Percentiles rank a stretch among this genome's conserved stretches.
Conservation (phyloP, 1,140 invertebrate species). For the Caenorhabditis inopinata region DNA sequence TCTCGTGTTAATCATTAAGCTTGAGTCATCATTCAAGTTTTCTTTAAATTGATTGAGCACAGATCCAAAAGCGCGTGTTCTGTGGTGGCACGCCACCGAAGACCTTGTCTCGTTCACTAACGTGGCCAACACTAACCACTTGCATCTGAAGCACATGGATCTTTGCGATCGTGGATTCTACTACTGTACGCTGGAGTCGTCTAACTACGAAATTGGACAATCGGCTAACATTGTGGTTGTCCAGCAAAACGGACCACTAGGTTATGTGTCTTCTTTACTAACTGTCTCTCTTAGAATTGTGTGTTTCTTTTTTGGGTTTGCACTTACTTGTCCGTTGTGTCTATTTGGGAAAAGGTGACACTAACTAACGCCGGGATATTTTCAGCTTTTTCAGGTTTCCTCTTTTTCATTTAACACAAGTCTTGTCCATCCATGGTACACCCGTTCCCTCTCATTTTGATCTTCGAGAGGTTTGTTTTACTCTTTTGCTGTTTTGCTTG, state of each 20-base stretch:
- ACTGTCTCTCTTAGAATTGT: neutral
- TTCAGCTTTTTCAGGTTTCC: no score
- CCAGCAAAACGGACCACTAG: conserved; percentile 14
- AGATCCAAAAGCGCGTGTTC: conserved; percentile 33
- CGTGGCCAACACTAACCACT: neutral
- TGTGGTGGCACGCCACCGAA: conserved; percentile 36
- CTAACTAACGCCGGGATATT: conserved; percentile 26
- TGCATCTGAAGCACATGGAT: neutral
- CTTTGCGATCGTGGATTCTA: conserved; percentile 31
- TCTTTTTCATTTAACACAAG: no score
- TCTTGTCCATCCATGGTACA: no score
- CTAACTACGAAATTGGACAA: conserved; percentile 13
- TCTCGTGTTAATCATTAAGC: no score
- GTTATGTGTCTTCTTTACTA: conserved; percentile 23
- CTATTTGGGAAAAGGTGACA: neutral
- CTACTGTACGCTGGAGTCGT: conserved; percentile 35
- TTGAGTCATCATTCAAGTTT: no score
- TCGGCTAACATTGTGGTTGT: conserved; percentile 10
- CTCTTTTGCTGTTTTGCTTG: no score
- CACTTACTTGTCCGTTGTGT: neutral
- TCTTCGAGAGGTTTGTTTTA: no score
- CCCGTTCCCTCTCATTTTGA: no score
- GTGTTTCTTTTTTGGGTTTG: no score
- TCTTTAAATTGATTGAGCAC: neutral
- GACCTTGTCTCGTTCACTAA: conserved; percentile 1